phyloP scores from a whole-genome alignment of 2,888 invertebrate genomes.

The Drepana falcataria region DNA sequence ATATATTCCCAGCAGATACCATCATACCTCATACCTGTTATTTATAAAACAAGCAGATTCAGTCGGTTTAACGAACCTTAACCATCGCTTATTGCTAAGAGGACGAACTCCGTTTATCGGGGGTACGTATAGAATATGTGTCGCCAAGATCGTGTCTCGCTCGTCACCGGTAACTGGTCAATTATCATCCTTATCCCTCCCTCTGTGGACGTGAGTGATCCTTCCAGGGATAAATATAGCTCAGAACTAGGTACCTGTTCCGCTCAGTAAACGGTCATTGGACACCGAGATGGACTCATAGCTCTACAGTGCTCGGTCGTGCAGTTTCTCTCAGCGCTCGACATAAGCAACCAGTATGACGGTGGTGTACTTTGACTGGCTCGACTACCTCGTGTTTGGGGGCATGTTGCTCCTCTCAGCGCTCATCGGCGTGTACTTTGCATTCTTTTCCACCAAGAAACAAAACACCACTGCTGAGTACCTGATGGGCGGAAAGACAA shows the following conservation, averaged over 20 bases:
- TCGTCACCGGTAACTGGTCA: conserved; percentile 50
- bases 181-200: conserved; percentile 59
- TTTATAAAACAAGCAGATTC: no score
- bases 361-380: conserved; percentile 75
- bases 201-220: conserved; percentile 47
- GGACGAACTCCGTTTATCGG: no score
- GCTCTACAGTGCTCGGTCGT: conserved; percentile 50
- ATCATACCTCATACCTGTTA: no score
- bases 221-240: conserved; percentile 66
- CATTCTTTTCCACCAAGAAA: conserved; percentile 82
- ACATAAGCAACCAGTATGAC: conserved; percentile 37
- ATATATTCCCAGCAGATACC: no score
- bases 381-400: conserved; percentile 83
- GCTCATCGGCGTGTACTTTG: conserved; percentile 84
- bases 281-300: conserved; percentile 51
- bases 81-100: no score
- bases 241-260: conserved; percentile 42
- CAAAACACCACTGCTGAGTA: conserved; percentile 85
- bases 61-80: no score
- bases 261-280: conserved; percentile 55
- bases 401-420: conserved; percentile 82
- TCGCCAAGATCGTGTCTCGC: conserved; percentile 29
- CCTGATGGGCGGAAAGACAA: conserved; percentile 85
- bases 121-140: conserved; percentile 9
- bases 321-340: conserved; percentile 19